These are phyloP conservation scores for Leptinotarsa rubiginosa DNA, from an alignment of 2,888 invertebrate species.

Conservation along the genomic window DNA sequence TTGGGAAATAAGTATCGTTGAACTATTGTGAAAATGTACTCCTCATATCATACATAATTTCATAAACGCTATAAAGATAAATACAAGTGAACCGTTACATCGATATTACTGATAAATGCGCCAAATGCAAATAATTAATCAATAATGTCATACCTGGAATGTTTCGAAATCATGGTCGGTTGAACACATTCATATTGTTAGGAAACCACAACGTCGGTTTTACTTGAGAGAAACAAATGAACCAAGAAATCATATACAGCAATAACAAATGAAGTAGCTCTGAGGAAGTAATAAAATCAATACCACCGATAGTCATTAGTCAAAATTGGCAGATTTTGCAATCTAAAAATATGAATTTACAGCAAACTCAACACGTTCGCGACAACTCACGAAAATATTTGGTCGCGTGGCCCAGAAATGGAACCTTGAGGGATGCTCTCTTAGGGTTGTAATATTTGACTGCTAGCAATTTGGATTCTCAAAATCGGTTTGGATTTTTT, in stretches of 20 bases:
- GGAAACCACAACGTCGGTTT: conserved; percentile 1
- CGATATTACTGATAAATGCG: conserved; percentile 9
- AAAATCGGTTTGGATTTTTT: too few relatives aligned
- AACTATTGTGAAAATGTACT: not conserved
- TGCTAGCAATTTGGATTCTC: too few relatives aligned
- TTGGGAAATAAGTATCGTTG: too few relatives aligned
- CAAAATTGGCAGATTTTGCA: too few relatives aligned
- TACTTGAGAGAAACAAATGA: conserved; percentile 3
- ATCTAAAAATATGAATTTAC: too few relatives aligned
- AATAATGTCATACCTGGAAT: conserved; percentile 16
- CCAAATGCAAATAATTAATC: conserved; percentile 15
- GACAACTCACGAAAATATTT: too few relatives aligned
- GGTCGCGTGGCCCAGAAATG: too few relatives aligned
- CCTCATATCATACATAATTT: not conserved
- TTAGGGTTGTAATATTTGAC: too few relatives aligned
- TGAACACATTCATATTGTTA: conserved; percentile 6
- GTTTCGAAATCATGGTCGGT: conserved; percentile 11
- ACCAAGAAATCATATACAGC: not conserved
- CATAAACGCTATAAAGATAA: not conserved
- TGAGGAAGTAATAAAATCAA: not conserved
- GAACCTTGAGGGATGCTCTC: too few relatives aligned
- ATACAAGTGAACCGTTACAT: conserved; percentile 5
- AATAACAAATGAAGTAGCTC: not conserved
- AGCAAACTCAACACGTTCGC: too few relatives aligned
- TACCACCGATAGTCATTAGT: not conserved